Percentiles rank a stretch among this genome's conserved stretches.
These are phyloP conservation scores for Orthosia cruda DNA, from an alignment of 2,888 invertebrate genomes.

Conservation along the genomic window DNA sequence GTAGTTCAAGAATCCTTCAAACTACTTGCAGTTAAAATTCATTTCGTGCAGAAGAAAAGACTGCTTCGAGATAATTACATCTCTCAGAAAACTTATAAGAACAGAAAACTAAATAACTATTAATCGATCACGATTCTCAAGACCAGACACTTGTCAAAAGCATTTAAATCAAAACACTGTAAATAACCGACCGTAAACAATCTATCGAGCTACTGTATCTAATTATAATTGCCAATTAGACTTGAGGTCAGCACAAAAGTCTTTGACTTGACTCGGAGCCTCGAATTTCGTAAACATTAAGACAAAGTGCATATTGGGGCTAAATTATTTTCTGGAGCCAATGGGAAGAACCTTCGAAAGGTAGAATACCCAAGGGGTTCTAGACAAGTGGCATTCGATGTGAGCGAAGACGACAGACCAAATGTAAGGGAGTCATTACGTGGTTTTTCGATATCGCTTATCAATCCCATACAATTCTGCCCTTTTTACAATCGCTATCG, in stretches of 20 bases:
- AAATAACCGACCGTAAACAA: constrained; percentile 26
- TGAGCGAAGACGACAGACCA: too few species aligned
- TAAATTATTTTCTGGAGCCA: neutral
- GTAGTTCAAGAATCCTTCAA: neutral
- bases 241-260: constrained; percentile 29
- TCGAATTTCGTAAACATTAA: constrained; percentile 26
- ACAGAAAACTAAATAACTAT: neutral
- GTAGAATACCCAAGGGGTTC: neutral
- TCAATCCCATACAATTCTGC: too few species aligned
- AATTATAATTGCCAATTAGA: constrained; percentile 47
- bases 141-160: constrained; percentile 10
- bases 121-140: constrained; percentile 7
- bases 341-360: neutral
- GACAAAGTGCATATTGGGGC: constrained; percentile 6
- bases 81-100: neutral
- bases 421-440: too few species aligned
- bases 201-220: constrained; percentile 28
- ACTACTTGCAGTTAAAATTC: neutral
- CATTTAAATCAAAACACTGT: constrained; percentile 19
- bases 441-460: too few species aligned
- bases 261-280: constrained; percentile 26
- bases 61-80: neutral
- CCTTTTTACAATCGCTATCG: too few species aligned
- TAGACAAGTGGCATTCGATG: too few species aligned
- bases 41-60: constrained; percentile 13